Conservation (phyloP, 2,113 vertebrate genomes). For the Cephalopterus ornatus region DNA sequence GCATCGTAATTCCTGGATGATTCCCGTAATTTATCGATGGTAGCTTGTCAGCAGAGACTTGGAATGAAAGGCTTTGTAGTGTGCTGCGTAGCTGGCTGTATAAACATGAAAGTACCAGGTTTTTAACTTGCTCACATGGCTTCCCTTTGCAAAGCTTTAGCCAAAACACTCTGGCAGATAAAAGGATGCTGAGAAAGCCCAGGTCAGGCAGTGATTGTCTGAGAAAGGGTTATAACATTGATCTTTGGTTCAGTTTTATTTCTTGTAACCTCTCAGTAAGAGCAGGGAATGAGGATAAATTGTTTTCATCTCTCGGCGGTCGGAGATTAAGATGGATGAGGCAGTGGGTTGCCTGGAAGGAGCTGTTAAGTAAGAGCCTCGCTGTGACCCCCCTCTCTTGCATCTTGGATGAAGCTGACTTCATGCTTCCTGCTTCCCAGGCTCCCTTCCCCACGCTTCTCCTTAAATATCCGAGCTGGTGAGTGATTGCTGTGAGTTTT, state of each 20-base stretch:
- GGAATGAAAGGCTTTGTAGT: conserved; percentile 41
- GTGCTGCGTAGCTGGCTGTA: conserved; percentile 32
- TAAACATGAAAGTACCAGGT: conserved; percentile 48
- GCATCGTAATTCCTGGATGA: not conserved
- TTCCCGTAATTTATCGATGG: conserved; percentile 53
- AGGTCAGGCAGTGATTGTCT: conserved; percentile 10
- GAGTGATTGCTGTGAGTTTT: conserved; percentile 35
- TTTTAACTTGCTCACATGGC: conserved; percentile 48
- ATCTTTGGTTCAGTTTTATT: conserved; percentile 44
- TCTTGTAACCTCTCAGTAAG: conserved; percentile 33
- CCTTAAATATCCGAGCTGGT: conserved; percentile 1
- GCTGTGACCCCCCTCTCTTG: not conserved
- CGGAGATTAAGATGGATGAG: conserved; percentile 31
- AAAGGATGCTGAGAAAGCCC: conserved; percentile 46
- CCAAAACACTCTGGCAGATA: conserved; percentile 55
- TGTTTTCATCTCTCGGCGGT: conserved; percentile 27
- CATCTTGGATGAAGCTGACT: not conserved
- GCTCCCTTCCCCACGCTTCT: not conserved
- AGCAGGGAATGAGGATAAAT: conserved; percentile 37
- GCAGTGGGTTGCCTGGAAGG: conserved; percentile 17
- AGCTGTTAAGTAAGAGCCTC: not conserved
- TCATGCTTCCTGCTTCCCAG: conserved; percentile 10
- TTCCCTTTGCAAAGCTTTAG: conserved; percentile 40
- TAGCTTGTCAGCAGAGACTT: conserved; percentile 29
- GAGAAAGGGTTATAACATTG: not conserved